A percentile compares a stretch with the other conserved stretches of the same genome.
These are phyloP conservation scores for Amphiura filiformis DNA, from an alignment of 35 echinoderm and acorn worm species.

Conservation along the genomic window DNA sequence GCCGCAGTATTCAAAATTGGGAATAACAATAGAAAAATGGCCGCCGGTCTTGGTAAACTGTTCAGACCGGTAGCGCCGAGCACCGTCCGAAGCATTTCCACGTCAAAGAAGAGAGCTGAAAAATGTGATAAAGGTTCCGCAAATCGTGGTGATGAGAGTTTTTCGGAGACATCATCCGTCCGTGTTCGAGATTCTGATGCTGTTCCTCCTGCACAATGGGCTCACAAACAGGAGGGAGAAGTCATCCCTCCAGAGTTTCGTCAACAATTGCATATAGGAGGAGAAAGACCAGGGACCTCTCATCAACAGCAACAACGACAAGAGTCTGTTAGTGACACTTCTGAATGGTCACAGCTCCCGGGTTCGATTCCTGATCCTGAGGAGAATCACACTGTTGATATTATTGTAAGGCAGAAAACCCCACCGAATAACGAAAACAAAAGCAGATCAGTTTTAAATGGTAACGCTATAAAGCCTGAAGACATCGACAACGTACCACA, in stretches of 20 bases:
- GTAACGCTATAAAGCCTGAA: not conserved
- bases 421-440: not conserved
- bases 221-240: not conserved
- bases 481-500: slow-evolving; percentile 34
- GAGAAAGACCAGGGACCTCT: not conserved
- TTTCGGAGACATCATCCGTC: not conserved
- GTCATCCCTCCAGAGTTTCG: not conserved
- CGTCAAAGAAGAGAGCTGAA: not conserved
- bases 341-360: not conserved
- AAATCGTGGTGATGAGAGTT: not conserved
- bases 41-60: slow-evolving; percentile 35
- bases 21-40: slow-evolving; percentile 27
- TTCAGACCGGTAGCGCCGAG: slow-evolving; percentile 21
- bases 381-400: not conserved
- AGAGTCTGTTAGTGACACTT: not conserved
- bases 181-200: not conserved
- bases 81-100: not conserved
- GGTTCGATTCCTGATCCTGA: not conserved
- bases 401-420: not conserved
- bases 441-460: not conserved
- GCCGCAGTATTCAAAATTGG: not conserved
- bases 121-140: not conserved
- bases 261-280: not conserved
- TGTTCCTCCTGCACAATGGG: too few relatives aligned
- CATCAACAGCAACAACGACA: not conserved